Conservation (phyloP, 2,888 invertebrate species). For the Cheilosia impressa region DNA sequence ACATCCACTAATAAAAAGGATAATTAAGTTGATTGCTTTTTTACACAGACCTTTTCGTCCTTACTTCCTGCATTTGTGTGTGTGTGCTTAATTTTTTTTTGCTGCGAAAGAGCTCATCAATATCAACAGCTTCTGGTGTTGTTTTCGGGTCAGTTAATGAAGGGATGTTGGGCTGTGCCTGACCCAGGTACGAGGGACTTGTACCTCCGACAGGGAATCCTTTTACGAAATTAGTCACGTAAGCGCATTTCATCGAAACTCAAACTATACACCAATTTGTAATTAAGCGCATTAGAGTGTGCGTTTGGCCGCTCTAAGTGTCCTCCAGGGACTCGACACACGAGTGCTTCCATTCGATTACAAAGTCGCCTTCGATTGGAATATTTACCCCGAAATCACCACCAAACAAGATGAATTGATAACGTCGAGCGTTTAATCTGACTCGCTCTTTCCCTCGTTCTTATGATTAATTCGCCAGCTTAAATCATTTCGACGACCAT, state of each 20-base stretch:
- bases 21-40: slow-evolving; percentile 75
- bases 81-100: slow-evolving; percentile 20
- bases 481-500: slow-evolving; percentile 70
- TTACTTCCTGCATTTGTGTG: slow-evolving; percentile 1
- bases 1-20: slow-evolving; percentile 75
- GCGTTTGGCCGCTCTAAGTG: slow-evolving; percentile 25
- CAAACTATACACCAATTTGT: slow-evolving; percentile 52
- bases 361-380: slow-evolving; percentile 16
- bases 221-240: slow-evolving; percentile 73
- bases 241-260: slow-evolving; percentile 63
- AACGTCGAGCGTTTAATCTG: slow-evolving; percentile 51
- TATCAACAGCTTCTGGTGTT: slow-evolving; percentile 73
- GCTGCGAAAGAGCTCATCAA: slow-evolving; percentile 68
- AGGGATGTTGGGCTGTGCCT: slow-evolving; percentile 55
- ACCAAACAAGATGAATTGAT: slow-evolving; percentile 61
- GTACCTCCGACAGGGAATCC: slow-evolving; percentile 36
- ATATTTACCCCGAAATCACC: background rate
- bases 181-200: slow-evolving; percentile 17
- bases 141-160: slow-evolving; percentile 43
- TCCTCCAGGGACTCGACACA: slow-evolving; percentile 28
- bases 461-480: slow-evolving; percentile 73
- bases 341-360: slow-evolving; percentile 42
- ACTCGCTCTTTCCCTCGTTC: slow-evolving; percentile 32
- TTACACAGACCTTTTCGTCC: slow-evolving; percentile 41
- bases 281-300: slow-evolving; percentile 68